Percentiles rank a stretch among this genome's conserved stretches.
Evolutionary conservation across 2,888 invertebrate species (phyloP).

Genomic region (Cosmopolites sordidus): DNA sequence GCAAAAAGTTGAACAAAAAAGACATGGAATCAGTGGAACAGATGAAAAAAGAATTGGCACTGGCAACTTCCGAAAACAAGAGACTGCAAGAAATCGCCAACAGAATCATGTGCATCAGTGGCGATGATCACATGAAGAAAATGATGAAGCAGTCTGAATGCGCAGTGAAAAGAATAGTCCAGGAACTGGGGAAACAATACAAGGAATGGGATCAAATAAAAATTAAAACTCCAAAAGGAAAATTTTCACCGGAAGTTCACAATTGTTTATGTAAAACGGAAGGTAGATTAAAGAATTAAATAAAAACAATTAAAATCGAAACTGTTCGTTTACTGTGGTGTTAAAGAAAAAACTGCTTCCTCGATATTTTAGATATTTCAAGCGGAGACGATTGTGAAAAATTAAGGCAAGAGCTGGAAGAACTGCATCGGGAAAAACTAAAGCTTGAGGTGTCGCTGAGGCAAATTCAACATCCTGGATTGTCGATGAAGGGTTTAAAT

Average conservation of each 20-base stretch:
- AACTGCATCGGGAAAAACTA: conserved; percentile 23
- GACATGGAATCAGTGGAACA: conserved; percentile 27
- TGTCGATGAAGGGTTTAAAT: background rate
- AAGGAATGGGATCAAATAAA: conserved; percentile 33
- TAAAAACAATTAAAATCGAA: background rate
- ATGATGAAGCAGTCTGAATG: conserved; percentile 44
- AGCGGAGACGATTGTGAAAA: conserved; percentile 25
- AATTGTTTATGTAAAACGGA: conserved; percentile 14
- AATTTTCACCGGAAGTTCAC: conserved; percentile 8
- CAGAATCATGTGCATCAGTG: conserved; percentile 30
- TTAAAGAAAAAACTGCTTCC: background rate
- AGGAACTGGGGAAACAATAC: conserved; percentile 40
- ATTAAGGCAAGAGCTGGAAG: conserved; percentile 19
- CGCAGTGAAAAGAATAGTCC: conserved; percentile 39
- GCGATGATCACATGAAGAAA: conserved; percentile 39
- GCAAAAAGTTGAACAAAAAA: conserved; percentile 21
- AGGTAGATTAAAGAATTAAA: background rate
- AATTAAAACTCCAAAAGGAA: conserved; percentile 13
- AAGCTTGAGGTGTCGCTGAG: conserved; percentile 21
- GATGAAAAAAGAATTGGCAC: conserved; percentile 32
- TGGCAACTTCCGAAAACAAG: conserved; percentile 34
- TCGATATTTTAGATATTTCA: conserved; percentile 2
- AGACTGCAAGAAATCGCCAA: conserved; percentile 33
- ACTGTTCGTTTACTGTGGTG: background rate
- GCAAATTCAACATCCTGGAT: conserved; percentile 7